Conservation (phyloP, 2,113 vertebrate genomes). For the Sardina pilchardus region DNA sequence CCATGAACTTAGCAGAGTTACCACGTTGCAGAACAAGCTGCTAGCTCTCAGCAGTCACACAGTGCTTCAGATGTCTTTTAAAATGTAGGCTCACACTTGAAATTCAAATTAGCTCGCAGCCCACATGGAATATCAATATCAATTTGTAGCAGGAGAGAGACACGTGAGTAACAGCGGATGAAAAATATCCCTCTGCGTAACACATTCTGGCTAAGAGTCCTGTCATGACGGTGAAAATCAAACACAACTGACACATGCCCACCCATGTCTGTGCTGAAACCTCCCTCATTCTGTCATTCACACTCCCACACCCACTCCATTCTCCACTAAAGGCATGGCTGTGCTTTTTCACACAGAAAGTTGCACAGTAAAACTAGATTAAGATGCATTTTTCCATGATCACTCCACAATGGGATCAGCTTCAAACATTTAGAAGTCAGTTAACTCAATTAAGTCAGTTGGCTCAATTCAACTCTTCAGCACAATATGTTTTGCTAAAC, state of each 20-base stretch:
- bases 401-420: not conserved
- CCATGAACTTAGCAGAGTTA: not conserved
- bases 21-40: not conserved
- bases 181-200: not conserved
- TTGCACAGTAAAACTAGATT: not conserved
- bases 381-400: not conserved
- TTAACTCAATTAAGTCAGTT: too few species aligned
- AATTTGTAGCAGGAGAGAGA: not conserved
- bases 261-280: not conserved
- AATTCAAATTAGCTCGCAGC: not conserved
- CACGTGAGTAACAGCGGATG: slow-evolving; percentile 24
- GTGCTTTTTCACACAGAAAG: not conserved
- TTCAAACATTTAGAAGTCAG: too few species aligned
- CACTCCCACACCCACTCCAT: not conserved
- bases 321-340: not conserved
- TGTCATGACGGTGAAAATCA: slow-evolving; percentile 23
- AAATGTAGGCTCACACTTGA: slow-evolving; percentile 12
- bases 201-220: not conserved
- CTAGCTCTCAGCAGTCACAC: not conserved
- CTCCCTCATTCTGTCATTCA: not conserved
- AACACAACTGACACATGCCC: slow-evolving; percentile 22
- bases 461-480: too few species aligned
- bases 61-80: slow-evolving; percentile 3
- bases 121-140: slow-evolving; percentile 6
- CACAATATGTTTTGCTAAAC: too few species aligned